Evolutionary conservation across 1,140 invertebrate species (phyloP), one percentile per base, ranked within the genome.

Genomic region (Cryptotermes secundus): DNA sequence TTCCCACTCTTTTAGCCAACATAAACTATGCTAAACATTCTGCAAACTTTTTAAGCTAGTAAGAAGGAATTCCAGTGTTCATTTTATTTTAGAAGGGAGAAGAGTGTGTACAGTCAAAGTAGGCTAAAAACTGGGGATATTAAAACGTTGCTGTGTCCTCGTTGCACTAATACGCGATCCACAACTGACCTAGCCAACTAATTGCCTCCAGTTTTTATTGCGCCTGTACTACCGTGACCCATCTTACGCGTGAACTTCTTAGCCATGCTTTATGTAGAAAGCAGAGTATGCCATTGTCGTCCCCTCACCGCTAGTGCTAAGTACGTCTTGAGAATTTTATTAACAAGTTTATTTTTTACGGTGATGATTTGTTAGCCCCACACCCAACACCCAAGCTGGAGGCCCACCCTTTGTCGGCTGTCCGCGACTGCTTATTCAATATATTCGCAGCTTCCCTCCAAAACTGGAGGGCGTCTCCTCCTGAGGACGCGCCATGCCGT

Each of bases 1-100:
- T 49, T 49, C 45, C 45, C 45, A 49, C 16, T 49, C 59, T 72
- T 72, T 72, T 72, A 72, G 59, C n/a, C 7, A 72, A 31, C 26
- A 26, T n/a, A 31, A 72, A 72, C 83, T 82, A 82, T 86, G 79
- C 59, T 79, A 72, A 83, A 83, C 24, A n/a, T 72, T 34, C 34
- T 35, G 24, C 22, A 65, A 85, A 83, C 59, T 80, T 42, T 45
- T 45, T 1, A 42, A 53, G 34, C 49, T 42, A 80, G 38, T 49
- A 84, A 72, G 2, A 72, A 72, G 59, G 59, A 72, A 72, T 72
- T 72, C n/a, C 26, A n/a, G 4, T 31, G 59, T 26, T 72, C 59
- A 16, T n/a, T 26, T 14, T 49, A 16, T 72, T 72, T 72, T 31
- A 72, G 31, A 72, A 72, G 26, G 26, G 59, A 72, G n/a, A 72